Evolutionary conservation across 2,888 invertebrate species (phyloP).

Genomic region (Choristoneura rosaceana): DNA sequence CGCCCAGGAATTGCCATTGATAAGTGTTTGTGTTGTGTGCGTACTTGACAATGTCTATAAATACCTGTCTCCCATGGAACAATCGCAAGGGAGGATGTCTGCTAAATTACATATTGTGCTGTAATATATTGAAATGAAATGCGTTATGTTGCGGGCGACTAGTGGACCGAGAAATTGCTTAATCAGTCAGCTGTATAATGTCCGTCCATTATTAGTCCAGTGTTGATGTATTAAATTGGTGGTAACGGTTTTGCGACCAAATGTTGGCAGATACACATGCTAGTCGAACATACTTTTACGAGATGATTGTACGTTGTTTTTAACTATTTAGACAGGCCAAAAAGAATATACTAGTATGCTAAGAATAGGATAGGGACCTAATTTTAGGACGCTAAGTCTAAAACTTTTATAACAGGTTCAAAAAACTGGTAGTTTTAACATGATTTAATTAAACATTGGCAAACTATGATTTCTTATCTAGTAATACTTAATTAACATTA

Average conservation of each 20-base stretch:
- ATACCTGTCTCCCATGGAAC: constrained; percentile 61
- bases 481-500: no score
- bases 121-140: constrained; percentile 80
- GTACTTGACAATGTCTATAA: constrained; percentile 58
- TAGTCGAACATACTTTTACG: not conserved
- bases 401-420: no score
- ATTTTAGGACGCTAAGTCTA: no score
- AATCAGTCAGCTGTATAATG: constrained; percentile 80
- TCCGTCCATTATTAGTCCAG: constrained; percentile 73
- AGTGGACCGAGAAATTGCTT: constrained; percentile 80
- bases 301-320: no score
- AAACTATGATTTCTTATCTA: no score
- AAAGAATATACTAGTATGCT: no score
- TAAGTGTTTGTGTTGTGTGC: constrained; percentile 46
- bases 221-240: constrained; percentile 69
- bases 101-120: constrained; percentile 78
- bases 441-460: no score
- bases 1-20: constrained; percentile 38
- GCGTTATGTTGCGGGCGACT: constrained; percentile 65
- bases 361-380: no score
- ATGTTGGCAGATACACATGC: not conserved
- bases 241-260: constrained; percentile 58
- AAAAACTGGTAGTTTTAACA: no score
- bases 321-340: no score
- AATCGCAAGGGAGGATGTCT: constrained; percentile 66